Conservation (phyloP, 1,140 invertebrate species). For the Drosophila ogumai region DNA sequence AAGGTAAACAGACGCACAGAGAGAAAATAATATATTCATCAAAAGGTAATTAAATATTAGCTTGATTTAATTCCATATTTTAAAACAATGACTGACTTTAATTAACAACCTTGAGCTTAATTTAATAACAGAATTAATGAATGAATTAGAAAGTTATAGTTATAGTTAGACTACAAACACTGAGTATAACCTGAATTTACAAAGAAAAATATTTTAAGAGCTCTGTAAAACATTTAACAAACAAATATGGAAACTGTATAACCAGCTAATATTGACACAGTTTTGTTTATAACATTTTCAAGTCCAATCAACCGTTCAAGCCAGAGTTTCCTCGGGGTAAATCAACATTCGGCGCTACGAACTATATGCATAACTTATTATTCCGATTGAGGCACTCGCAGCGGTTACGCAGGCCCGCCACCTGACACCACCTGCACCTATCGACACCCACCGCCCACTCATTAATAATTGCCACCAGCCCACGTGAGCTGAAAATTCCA, state of each 20-base stretch:
- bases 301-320: constrained; percentile 1
- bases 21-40: not conserved
- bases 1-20: not conserved
- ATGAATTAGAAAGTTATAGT: constrained; percentile 10
- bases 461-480: constrained; percentile 8
- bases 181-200: not conserved
- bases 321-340: constrained; percentile 4
- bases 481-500: constrained; percentile 31
- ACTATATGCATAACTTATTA: constrained; percentile 32
- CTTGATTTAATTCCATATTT: not conserved
- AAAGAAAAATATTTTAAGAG: not conserved
- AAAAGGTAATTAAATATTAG: not conserved
- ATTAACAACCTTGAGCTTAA: not conserved
- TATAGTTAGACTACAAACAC: not conserved
- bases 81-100: not conserved
- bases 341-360: not conserved
- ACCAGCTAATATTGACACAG: not conserved
- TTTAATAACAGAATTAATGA: not conserved
- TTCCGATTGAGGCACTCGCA: not conserved
- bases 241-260: not conserved
- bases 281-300: not conserved
- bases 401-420: constrained; percentile 10
- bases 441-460: constrained; percentile 25
- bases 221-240: not conserved
- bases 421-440: constrained; percentile 27